phyloP scores from a whole-genome alignment of 2,888 invertebrate species.

The Stenoptilia bipunctidactyla region DNA sequence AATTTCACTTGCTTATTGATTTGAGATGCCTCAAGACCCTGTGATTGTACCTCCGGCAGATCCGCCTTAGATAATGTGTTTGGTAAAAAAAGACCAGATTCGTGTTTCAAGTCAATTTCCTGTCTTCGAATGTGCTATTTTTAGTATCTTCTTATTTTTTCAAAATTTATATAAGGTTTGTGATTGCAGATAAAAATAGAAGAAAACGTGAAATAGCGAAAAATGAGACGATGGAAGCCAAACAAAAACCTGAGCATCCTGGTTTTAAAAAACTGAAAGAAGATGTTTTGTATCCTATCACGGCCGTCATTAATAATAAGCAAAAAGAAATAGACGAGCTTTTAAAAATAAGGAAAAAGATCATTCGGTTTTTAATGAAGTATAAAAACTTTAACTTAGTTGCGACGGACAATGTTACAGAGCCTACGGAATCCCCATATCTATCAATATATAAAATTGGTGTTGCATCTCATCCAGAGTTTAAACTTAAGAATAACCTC shows the following conservation, averaged over 20 bases:
- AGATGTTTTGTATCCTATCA: slow-evolving; percentile 27
- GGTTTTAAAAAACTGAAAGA: slow-evolving; percentile 18
- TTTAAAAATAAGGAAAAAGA: slow-evolving; percentile 25
- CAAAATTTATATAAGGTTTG: neutral
- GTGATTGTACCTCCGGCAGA: neutral
- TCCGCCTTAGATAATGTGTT: neutral
- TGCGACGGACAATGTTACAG: slow-evolving; percentile 10
- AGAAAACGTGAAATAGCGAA: neutral
- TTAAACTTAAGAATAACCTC: neutral
- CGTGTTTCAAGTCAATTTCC: neutral
- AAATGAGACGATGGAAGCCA: neutral
- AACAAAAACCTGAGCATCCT: slow-evolving; percentile 9
- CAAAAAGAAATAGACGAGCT: slow-evolving; percentile 33
- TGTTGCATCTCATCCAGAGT: slow-evolving; percentile 21
- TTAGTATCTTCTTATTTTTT: neutral
- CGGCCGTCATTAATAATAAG: slow-evolving; percentile 30
- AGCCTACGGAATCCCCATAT: slow-evolving; percentile 7
- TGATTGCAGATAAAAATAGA: neutral
- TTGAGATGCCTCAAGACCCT: no score
- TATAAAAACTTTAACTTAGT: slow-evolving; percentile 13
- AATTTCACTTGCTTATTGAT: no score
- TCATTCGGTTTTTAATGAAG: slow-evolving; percentile 23
- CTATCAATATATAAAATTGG: slow-evolving; percentile 24
- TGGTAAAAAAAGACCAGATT: neutral
- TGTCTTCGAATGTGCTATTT: neutral